A percentile compares a stretch with the other conserved stretches of the same genome.
Evolutionary conservation across 2,113 vertebrate species (phyloP).

Genomic region (Prunella himalayana): DNA sequence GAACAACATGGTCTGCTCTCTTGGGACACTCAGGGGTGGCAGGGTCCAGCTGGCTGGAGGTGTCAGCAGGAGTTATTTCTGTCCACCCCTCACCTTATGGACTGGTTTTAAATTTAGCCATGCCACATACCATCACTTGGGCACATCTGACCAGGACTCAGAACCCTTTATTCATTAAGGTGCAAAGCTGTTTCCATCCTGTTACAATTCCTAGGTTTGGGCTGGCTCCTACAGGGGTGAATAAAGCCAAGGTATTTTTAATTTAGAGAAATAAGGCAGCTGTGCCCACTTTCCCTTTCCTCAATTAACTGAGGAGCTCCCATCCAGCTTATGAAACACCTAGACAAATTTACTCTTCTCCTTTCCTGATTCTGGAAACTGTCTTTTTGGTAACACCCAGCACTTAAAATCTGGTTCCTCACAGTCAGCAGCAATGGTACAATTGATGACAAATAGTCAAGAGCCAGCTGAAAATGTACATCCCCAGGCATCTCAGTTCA

Average conservation of each 20-base stretch:
- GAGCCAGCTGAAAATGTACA: fast-evolving
- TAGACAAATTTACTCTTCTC: background rate
- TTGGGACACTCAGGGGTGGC: background rate
- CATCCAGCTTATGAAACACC: background rate
- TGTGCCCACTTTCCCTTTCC: background rate
- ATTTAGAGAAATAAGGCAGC: background rate
- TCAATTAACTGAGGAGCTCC: background rate
- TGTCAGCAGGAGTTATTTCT: background rate
- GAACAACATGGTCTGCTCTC: background rate
- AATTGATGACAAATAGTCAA: background rate
- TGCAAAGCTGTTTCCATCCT: background rate
- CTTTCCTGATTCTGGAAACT: background rate
- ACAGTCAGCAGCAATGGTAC: fast-evolving
- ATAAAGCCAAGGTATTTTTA: background rate
- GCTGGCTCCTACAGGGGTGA: background rate
- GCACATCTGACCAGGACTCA: background rate
- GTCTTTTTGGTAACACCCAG: background rate
- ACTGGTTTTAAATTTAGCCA: background rate
- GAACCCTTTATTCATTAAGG: background rate
- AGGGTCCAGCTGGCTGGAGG: background rate
- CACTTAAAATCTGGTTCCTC: background rate
- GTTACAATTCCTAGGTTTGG: background rate
- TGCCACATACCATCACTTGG: background rate
- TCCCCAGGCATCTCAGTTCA: background rate
- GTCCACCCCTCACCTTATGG: background rate